Evolutionary conservation across 2,113 vertebrate genomes (phyloP), one percentile per base, ranked within the genome.

Genomic region (Rhinopomastus cyanomelas): DNA sequence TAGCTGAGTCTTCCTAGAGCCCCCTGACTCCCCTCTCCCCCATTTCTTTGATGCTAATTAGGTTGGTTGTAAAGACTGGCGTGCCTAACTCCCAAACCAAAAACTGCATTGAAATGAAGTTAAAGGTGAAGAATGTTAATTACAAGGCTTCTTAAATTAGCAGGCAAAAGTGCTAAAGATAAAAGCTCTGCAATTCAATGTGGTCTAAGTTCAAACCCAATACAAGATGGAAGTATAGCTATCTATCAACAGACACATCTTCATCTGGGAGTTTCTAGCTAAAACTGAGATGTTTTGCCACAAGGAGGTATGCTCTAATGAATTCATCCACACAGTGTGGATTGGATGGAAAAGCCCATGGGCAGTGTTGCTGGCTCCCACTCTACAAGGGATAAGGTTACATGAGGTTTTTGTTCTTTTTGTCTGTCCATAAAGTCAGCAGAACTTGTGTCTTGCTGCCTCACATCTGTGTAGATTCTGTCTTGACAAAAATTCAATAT

Each of bases 201-300:
- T 60, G 61, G 49, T 67, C 22, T n/a, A 71, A 88, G 61, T 88
- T 94, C 52, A 93, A 78, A 59, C 12, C 42, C 51, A 86, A 75
- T 59, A 62, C 59, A 34, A 67, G 34, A 59, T 13, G 48, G 64
- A 88, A 73, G 9, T 46, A 87, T 17, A 78, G 16, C 14, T 17
- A 67, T 67, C 77, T 48, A 62, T 39, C 36, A 76, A 12, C 25
- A 52, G 66, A 86, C 73, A 88, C 20, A 17, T 85, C 52, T 46
- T 90, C 52, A 84, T 46, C 44, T 62, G 23, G 25, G 29, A 81
- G 17, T 55, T 81, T 46, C 59, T 29, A 71, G 48, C 13, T 78
- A 11, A 90, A 78, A 20, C 74, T 6, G 71, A 37, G 10, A 44
- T 64, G 4, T 52, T 88, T 81, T 81, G 49, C 48, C 30, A 29